Evolutionary conservation across 2,888 invertebrate genomes (phyloP).

Genomic region (Anagyrus pseudococci): DNA sequence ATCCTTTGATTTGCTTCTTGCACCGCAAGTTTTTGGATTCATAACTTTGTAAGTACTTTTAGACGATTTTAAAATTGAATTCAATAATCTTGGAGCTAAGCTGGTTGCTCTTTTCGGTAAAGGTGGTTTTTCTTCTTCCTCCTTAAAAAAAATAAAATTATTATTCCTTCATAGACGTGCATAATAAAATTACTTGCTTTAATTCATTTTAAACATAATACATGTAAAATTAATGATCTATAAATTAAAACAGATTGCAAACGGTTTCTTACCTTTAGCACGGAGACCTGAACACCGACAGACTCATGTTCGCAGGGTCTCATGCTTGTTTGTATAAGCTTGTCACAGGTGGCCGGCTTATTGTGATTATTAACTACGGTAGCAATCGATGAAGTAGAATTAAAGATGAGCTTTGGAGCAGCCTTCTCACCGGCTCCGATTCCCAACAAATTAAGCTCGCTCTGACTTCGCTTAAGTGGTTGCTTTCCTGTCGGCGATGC

Average conservation of each 20-base stretch:
- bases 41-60: slow-evolving; percentile 50
- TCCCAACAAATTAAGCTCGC: slow-evolving; percentile 54
- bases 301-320: slow-evolving; percentile 50
- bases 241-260: not conserved
- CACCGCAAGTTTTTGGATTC: slow-evolving; percentile 28
- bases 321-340: slow-evolving; percentile 55
- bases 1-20: slow-evolving; percentile 18
- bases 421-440: slow-evolving; percentile 47
- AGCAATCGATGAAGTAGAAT: slow-evolving; percentile 59
- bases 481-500: slow-evolving; percentile 41
- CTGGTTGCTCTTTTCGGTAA: slow-evolving; percentile 53
- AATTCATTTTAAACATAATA: no score
- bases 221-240: not conserved
- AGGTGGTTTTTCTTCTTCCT: slow-evolving; percentile 51
- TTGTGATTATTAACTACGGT: slow-evolving; percentile 56
- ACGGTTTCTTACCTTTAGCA: slow-evolving; percentile 43
- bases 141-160: not conserved
- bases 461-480: slow-evolving; percentile 55
- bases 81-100: slow-evolving; percentile 45
- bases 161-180: no score
- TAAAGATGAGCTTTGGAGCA: slow-evolving; percentile 50
- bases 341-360: slow-evolving; percentile 56
- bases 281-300: slow-evolving; percentile 56
- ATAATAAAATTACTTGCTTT: no score
- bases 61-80: slow-evolving; percentile 51